phyloP scores from a whole-genome alignment of 2,113 vertebrate genomes.

The Petrocephalus zakoni region DNA sequence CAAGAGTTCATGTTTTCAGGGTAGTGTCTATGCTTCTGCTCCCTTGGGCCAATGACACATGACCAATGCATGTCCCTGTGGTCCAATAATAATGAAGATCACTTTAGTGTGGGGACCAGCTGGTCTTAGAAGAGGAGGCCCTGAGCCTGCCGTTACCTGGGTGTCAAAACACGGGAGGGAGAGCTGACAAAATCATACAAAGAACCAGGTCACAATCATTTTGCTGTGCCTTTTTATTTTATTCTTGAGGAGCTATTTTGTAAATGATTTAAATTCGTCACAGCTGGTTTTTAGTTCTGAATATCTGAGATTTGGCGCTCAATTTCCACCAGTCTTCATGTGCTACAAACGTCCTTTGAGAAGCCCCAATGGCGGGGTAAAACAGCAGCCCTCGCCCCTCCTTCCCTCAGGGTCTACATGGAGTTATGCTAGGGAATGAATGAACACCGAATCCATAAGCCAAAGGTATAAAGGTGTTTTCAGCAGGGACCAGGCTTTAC shows the following conservation, averaged over 20 bases:
- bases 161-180: not conserved
- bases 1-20: not conserved
- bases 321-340: not conserved
- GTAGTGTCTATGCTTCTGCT: not conserved
- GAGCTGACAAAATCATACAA: not conserved
- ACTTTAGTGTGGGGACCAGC: not conserved
- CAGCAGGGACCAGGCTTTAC: slow-evolving; percentile 17
- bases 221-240: slow-evolving; percentile 10
- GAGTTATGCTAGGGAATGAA: not conserved
- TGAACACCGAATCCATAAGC: not conserved
- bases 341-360: not conserved
- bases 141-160: not conserved
- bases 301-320: slow-evolving; percentile 3
- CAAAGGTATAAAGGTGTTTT: not conserved
- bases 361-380: not conserved
- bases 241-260: not conserved
- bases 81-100: not conserved
- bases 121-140: not conserved
- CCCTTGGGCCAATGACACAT: not conserved
- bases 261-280: not conserved
- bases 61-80: not conserved
- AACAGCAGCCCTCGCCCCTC: not conserved
- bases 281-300: not conserved
- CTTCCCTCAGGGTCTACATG: not conserved
- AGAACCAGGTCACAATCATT: slow-evolving; percentile 15